Evolutionary conservation across 2,888 invertebrate species (phyloP), one percentile per base, ranked within the genome.

Genomic region (Melieria picta): DNA sequence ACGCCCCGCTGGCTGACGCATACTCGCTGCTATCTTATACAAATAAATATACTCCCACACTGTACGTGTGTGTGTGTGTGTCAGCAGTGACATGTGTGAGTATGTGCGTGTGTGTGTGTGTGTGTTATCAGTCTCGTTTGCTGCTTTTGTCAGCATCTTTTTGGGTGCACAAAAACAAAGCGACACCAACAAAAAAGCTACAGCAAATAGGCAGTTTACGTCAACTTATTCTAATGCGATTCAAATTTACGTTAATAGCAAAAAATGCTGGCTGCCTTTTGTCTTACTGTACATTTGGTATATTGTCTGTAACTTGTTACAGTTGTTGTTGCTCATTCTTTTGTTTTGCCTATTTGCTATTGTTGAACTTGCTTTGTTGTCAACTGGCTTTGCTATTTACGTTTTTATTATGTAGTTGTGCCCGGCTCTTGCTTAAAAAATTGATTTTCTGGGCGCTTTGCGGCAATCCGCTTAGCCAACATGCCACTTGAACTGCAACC

Each of bases 191-290:
- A 30, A 30, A 30, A 30, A 30, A 30, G 30, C 30, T 30, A 30
- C 30, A 30, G 30, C 30, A 30, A 30, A 30, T 30, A 30, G 30
- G 30, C 30, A 30, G 30, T 30, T 30, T 30, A 30, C 30, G 30
- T 30, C 30, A 42, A 6, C 48, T 47, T n/a, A 66, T 13, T 58
- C 57, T 6, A 66, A 66, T 58, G 42, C 7, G 47, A 58, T 66
- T 58, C n/a, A 58, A 66, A 66, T 58, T 43, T 16, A 42, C 7
- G 48, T 58, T 47, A 66, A 48, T 58, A 42, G 6, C 0, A 42
- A 10, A 10, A 11, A 42, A 57, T 66, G 58, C 42, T n/a, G 11
- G 13, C 43, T 1, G 9, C 60, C 30, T 30, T 30, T 66, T 48
- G 11, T 58, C 42, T 58, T 48, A 13, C 6, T 13, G 4, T 50